A percentile compares a stretch with the other conserved stretches of the same genome.
These are phyloP conservation scores for Willisornis vidua DNA, from an alignment of 2,113 vertebrate species.

Conservation along the genomic window DNA sequence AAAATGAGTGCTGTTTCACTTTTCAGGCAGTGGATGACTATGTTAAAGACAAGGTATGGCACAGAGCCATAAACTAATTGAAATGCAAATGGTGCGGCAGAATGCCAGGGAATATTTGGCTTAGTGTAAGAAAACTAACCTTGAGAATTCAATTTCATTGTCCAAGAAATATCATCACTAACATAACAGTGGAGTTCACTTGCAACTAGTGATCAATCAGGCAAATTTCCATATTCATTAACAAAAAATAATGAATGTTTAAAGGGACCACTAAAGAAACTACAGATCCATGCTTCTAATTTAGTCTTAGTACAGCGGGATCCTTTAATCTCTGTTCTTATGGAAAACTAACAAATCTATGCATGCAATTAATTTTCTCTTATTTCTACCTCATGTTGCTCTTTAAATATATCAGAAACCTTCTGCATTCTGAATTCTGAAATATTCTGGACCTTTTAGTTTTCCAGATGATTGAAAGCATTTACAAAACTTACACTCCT, in stretches of 20 bases:
- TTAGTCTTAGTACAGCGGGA: not conserved
- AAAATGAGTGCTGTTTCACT: not conserved
- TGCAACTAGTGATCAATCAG: conserved; percentile 54
- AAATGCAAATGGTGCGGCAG: conserved; percentile 51
- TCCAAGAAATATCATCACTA: conserved; percentile 23
- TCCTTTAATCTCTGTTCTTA: not conserved
- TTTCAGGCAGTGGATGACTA: not conserved
- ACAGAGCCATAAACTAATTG: conserved; percentile 29
- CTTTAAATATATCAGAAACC: not conserved
- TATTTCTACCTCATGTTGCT: not conserved
- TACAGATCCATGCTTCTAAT: not conserved
- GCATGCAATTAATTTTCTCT: not conserved
- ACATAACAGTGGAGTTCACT: conserved; percentile 12
- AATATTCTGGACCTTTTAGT: not conserved
- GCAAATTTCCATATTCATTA: conserved; percentile 53
- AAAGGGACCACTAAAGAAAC: not conserved
- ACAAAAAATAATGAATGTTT: conserved; percentile 1
- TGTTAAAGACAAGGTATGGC: not conserved
- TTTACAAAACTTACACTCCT: not conserved
- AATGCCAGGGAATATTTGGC: conserved; percentile 39
- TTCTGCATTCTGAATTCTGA: not conserved
- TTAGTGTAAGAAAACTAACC: conserved; percentile 3
- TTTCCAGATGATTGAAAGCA: not conserved
- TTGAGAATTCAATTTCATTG: conserved; percentile 39
- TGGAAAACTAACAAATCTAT: not conserved